Evolutionary conservation across 2,113 vertebrate genomes (phyloP).

Genomic region (Pantherophis guttatus): DNA sequence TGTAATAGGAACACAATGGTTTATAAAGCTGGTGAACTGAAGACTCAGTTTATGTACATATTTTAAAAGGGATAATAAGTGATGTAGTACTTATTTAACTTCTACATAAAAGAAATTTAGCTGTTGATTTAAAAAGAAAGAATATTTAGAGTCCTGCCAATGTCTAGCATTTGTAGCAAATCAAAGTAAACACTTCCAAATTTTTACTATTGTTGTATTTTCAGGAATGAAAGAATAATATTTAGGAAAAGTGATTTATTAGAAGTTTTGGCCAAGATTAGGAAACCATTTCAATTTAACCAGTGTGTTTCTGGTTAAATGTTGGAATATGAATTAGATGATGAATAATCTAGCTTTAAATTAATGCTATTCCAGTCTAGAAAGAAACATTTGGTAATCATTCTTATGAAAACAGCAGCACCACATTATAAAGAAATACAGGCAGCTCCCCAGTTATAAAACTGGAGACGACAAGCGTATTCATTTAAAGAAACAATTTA

Average conservation of each 20-base stretch:
- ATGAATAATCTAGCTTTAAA: conserved; percentile 4
- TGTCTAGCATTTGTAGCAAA: conserved; percentile 48
- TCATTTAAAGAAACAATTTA: not conserved
- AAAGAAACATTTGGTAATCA: conserved; percentile 14
- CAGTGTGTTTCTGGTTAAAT: conserved; percentile 8
- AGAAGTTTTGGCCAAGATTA: not conserved
- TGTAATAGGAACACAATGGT: conserved; percentile 1
- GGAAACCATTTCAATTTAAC: conserved; percentile 4
- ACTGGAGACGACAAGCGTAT: not conserved
- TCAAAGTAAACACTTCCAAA: conserved; percentile 1
- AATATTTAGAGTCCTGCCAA: conserved; percentile 31
- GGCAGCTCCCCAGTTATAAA: not conserved
- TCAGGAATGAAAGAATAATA: conserved; percentile 38
- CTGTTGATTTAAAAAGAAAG: conserved; percentile 35
- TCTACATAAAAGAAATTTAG: conserved; percentile 26
- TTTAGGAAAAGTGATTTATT: conserved; percentile 23
- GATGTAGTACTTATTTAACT: conserved; percentile 30
- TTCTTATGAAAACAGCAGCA: not conserved
- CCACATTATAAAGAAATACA: not conserved
- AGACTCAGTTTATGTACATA: conserved; percentile 17
- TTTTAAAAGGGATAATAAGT: conserved; percentile 3
- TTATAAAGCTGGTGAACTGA: conserved; percentile 32
- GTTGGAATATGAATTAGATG: conserved; percentile 5
- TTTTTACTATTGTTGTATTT: conserved; percentile 39
- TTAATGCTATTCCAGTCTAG: not conserved